Base-by-base conservation (phyloP, 2,888 invertebrate genomes). In the Allacma fusca region DNA sequence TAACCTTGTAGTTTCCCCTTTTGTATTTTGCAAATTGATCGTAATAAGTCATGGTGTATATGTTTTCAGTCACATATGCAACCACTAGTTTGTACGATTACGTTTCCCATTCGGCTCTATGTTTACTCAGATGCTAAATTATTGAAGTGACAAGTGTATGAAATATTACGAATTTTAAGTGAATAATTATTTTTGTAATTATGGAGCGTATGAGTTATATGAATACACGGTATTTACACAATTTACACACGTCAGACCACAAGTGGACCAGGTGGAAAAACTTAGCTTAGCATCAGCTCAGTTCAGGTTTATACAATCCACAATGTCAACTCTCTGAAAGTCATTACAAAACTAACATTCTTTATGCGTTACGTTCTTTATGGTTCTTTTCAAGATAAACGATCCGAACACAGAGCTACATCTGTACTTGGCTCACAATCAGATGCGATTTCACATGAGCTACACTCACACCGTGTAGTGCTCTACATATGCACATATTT, bases 371-470 rank as follows among this genome's bases (percentile, higher is more conserved):
- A 16, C 50, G n/a, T 50, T 50, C 50, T 50, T 50, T 50, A 50
- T 50, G 50, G 50, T 50, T 50, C 50, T 16, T 50, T 50, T 50
- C 50, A 50, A 50, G 50, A 50, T n/a, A 50, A 50, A 50, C 50
- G 50, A 50, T n/a, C 50, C 50, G 50, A 50, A 50, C n/a, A n/a
- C n/a, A n/a, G 16, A 13, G 50, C 19, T 50, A 19, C 16, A 16
- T 50, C 4, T 34, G 34, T 34, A 34, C 50, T 9, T 50, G 16
- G 7, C 50, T 40, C 13, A 40, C 40, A 13, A 13, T 40, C 5
- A 40, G 40, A 40, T 40, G 13, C 13, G 40, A 5, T 40, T 40
- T n/a, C n/a, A n/a, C n/a, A n/a, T n/a, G n/a, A n/a, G n/a, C n/a
- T n/a, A n/a, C n/a, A n/a, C n/a, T n/a, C n/a, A n/a, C n/a, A n/a